These are phyloP conservation scores for Listronotus oregonensis DNA, from an alignment of 1,140 invertebrate species.

Conservation along the genomic window DNA sequence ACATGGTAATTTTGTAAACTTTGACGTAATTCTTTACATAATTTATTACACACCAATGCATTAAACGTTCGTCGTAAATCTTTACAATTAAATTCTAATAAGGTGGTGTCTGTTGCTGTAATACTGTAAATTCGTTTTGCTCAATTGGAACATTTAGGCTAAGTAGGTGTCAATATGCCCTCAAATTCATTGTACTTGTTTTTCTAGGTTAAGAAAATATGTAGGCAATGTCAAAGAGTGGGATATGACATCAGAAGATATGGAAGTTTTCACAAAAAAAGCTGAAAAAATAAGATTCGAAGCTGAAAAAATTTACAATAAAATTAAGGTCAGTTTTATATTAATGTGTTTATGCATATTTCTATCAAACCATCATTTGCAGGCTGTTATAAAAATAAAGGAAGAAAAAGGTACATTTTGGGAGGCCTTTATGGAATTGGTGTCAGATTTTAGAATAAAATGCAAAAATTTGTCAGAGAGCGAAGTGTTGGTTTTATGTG, in stretches of 20 bases:
- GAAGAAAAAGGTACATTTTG: conserved; percentile 62
- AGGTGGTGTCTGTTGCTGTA: no score
- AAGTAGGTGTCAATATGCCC: neutral
- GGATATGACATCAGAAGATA: conserved; percentile 68
- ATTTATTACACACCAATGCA: neutral
- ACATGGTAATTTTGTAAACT: no score
- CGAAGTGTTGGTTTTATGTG: conserved; percentile 60
- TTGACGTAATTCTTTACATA: no score
- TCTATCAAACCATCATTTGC: conserved; percentile 36
- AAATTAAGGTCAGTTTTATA: conserved; percentile 38
- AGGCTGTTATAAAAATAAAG: conserved; percentile 59
- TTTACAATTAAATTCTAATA: neutral
- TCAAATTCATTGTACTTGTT: conserved; percentile 37
- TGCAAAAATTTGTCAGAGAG: conserved; percentile 64
- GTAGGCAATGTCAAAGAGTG: conserved; percentile 75
- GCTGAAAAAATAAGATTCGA: conserved; percentile 69
- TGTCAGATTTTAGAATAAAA: conserved; percentile 61
- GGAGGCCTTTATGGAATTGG: conserved; percentile 63
- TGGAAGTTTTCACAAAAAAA: conserved; percentile 66
- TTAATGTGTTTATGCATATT: neutral
- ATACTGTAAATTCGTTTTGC: neutral
- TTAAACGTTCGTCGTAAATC: neutral
- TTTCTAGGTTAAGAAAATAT: conserved; percentile 61
- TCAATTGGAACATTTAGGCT: no score
- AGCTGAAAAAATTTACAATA: conserved; percentile 55